phyloP scores from a whole-genome alignment of 1,140 invertebrate species.

The Papilio aristodemus region DNA sequence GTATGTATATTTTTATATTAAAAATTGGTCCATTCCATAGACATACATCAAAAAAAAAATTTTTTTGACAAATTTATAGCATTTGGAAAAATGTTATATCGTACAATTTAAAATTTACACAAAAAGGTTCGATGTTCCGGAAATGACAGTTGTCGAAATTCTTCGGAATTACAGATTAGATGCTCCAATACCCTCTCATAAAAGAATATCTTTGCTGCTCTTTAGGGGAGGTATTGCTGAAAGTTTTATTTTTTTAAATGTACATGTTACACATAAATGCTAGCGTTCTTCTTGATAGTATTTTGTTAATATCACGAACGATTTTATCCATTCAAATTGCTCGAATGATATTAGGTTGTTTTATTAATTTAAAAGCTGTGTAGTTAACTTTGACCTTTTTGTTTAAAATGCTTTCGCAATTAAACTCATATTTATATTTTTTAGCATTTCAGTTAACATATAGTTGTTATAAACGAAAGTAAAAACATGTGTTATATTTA shows the following conservation, averaged over 20 bases:
- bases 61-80: neutral
- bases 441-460: too few relatives aligned
- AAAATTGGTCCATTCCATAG: too few relatives aligned
- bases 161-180: conserved; percentile 12
- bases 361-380: too few relatives aligned
- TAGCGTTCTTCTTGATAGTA: neutral
- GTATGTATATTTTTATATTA: too few relatives aligned
- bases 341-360: too few relatives aligned
- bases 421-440: too few relatives aligned
- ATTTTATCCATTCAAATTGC: too few relatives aligned
- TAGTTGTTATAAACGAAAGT: too few relatives aligned
- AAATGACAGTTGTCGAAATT: conserved; percentile 20
- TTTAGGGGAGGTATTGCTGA: conserved; percentile 1
- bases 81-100: neutral
- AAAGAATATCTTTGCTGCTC: conserved; percentile 4
- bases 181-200: conserved; percentile 19
- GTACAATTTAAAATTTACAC: conserved; percentile 7
- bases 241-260: neutral
- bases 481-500: too few relatives aligned
- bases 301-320: too few relatives aligned
- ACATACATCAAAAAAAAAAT: neutral
- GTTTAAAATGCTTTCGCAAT: too few relatives aligned
- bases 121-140: conserved; percentile 9
- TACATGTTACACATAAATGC: neutral
- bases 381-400: too few relatives aligned